Evolutionary conservation across 2,113 vertebrate genomes (phyloP).

Genomic region (Microtus pennsylvanicus): DNA sequence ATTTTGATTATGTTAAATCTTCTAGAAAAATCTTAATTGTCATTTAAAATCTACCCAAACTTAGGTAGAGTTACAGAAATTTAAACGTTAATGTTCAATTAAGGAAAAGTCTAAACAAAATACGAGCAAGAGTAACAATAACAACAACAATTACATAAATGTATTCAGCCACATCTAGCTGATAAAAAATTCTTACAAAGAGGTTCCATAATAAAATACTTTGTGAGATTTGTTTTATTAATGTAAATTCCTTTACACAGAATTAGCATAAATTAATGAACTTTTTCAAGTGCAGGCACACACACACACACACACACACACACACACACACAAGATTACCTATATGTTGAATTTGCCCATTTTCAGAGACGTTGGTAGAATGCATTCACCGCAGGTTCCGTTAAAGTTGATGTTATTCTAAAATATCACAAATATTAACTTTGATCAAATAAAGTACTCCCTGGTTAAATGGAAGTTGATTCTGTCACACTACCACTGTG

Average conservation of each 20-base stretch:
- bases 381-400: background rate
- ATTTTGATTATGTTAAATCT: slow-evolving; percentile 1
- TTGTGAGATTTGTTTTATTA: background rate
- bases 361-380: slow-evolving; percentile 15
- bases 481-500: background rate
- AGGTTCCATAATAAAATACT: slow-evolving; percentile 20
- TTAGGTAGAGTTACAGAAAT: background rate
- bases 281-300: background rate
- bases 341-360: background rate
- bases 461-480: background rate
- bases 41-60: background rate
- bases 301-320: background rate
- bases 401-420: background rate
- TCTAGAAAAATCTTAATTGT: slow-evolving; percentile 27
- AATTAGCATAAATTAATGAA: slow-evolving; percentile 18
- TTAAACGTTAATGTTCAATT: background rate
- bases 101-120: background rate
- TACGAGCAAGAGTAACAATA: background rate
- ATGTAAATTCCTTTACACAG: slow-evolving; percentile 3
- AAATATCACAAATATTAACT: slow-evolving; percentile 1
- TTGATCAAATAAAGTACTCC: slow-evolving; percentile 33
- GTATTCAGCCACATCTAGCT: background rate
- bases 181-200: background rate
- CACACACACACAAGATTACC: background rate
- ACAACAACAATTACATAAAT: too few relatives aligned